Base-by-base conservation (phyloP, 1,140 invertebrate genomes). In the Zaprionus kolodkinae region DNA sequence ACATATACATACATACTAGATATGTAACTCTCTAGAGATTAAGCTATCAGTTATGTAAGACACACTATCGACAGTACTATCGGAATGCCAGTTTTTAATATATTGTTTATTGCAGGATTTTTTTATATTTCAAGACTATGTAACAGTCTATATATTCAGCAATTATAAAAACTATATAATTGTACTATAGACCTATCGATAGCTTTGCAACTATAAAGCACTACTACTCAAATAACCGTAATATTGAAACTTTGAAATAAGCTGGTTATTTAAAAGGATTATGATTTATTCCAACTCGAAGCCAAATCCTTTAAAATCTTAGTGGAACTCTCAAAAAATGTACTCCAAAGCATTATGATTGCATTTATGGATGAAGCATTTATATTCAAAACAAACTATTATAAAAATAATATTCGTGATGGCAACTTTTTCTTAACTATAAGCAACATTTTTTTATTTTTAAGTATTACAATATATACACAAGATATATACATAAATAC, bases 321-420 rank as follows among this genome's bases (percentile, higher is more conserved):
- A 25, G 30, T 30, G 40, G 25, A 63, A 63, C 1, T 27, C 15
- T 35, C 9, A 36, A 57, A 9, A 40, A 9, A 64, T 64, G 71
- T 74, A 73, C n/a, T 63, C 11, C 60, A 71, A 35, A 56, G 61
- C 65, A 78, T 70, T 30, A 50, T 62, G 45, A 70, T 63, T 61
- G 83, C 83, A 86, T 86, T 86, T 86, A 88, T 45, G 76, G 60
- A 82, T 69, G 74, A 76, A 77, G 83, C 83, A 86, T 86, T 86
- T 86, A 86, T 74, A 68, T 82, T 38, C 40, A 15, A 2, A 45
- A 15, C n/a, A 67, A 72, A 63, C 50, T 36, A 68, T 69, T 60
- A 40, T 21, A n/a, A 66, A 76, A 72, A 63, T 72, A 57, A 59
- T 69, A 50, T 64, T 63, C 69, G 69, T 87, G 72, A 87, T 76